Conservation (phyloP, 2,888 invertebrate species). For the Liposcelis brunnea region DNA sequence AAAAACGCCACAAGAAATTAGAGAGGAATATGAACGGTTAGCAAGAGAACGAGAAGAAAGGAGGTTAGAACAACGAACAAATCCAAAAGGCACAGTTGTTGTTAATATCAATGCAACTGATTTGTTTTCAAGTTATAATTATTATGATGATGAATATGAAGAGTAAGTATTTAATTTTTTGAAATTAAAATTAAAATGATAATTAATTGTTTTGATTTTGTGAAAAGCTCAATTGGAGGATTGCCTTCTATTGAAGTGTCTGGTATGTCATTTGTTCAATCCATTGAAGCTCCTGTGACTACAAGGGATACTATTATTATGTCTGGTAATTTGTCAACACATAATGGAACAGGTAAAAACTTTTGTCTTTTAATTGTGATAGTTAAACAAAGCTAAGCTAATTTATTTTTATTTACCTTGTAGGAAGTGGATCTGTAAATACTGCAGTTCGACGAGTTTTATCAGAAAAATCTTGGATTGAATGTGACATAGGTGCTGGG, state of each 20-base stretch:
- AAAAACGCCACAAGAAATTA: constrained; percentile 85
- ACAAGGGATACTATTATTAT: constrained; percentile 67
- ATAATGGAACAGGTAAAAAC: constrained; percentile 63
- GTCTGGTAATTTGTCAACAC: constrained; percentile 63
- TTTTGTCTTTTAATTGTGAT: constrained; percentile 2
- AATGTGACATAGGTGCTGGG: constrained; percentile 69
- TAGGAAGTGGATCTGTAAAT: constrained; percentile 58
- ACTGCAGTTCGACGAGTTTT: constrained; percentile 58
- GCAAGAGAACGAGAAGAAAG: constrained; percentile 65
- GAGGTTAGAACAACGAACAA: constrained; percentile 72
- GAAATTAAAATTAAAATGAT: too few relatives aligned
- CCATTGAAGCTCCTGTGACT: constrained; percentile 84
- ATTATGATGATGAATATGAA: constrained; percentile 37
- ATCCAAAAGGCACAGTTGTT: constrained; percentile 76
- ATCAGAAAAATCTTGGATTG: constrained; percentile 74
- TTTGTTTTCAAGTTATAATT: constrained; percentile 64
- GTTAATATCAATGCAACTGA: constrained; percentile 86
- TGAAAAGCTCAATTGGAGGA: neutral
- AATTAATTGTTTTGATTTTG: neutral
- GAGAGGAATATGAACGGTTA: constrained; percentile 85
- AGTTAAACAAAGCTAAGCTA: constrained; percentile 4
- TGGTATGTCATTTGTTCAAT: constrained; percentile 84
- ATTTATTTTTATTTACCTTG: constrained; percentile 18
- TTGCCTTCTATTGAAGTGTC: constrained; percentile 73
- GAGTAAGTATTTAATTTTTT: constrained; percentile 24